phyloP scores from a whole-genome alignment of 2,113 vertebrate genomes.

The Numida meleagris region DNA sequence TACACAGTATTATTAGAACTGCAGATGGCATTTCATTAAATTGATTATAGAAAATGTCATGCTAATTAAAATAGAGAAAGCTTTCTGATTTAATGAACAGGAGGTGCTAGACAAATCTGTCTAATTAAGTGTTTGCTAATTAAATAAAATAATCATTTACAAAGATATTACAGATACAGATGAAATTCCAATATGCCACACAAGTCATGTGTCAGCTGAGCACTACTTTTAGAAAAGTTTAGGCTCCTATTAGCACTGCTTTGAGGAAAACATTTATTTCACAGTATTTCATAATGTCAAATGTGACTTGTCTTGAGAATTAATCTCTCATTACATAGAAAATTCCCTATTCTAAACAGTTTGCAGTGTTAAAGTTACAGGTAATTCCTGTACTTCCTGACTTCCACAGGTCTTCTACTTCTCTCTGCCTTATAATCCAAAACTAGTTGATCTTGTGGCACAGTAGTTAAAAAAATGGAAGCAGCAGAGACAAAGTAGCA shows the following conservation, averaged over 20 bases:
- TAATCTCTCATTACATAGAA: not conserved
- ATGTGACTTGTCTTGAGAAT: not conserved
- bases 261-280: not conserved
- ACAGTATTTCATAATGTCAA: not conserved
- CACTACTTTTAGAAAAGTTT: not conserved
- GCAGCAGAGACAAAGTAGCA: not conserved
- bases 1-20: slow-evolving; percentile 29
- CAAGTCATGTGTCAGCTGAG: not conserved
- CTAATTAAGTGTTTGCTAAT: slow-evolving; percentile 62
- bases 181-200: slow-evolving; percentile 10
- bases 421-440: not conserved
- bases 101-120: slow-evolving; percentile 56
- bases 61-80: slow-evolving; percentile 64
- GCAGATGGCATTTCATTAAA: slow-evolving; percentile 38
- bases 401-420: not conserved
- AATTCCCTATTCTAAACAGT: not conserved
- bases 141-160: slow-evolving; percentile 48
- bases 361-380: not conserved
- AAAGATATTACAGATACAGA: slow-evolving; percentile 45
- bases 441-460: rapidly evolving
- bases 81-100: slow-evolving; percentile 57
- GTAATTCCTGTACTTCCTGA: not conserved
- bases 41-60: slow-evolving; percentile 56
- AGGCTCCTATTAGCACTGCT: not conserved
- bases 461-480: not conserved